A percentile compares a stretch with the other conserved stretches of the same genome.
These are phyloP conservation scores for Aleadryas rufinucha DNA, from an alignment of 2,113 vertebrate species.

Conservation along the genomic window DNA sequence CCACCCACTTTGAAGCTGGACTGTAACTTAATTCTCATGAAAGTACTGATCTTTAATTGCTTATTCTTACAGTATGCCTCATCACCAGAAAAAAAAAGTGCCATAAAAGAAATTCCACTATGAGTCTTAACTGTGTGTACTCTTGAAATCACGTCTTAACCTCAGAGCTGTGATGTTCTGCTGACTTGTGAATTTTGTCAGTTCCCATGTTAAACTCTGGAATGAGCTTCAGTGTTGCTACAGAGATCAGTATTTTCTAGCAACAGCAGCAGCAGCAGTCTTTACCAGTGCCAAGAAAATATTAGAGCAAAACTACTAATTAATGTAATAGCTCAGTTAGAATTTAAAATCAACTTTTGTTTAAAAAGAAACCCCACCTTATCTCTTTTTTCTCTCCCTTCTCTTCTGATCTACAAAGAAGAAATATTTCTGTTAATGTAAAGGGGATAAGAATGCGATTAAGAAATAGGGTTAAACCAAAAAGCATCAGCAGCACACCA, in stretches of 20 bases:
- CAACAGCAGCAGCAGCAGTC: slow-evolving; percentile 5
- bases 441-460: slow-evolving; percentile 29
- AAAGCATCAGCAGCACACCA: slow-evolving; percentile 71
- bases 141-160: slow-evolving; percentile 24
- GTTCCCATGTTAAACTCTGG: slow-evolving; percentile 41
- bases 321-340: slow-evolving; percentile 52
- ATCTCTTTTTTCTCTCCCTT: neutral
- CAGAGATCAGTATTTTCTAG: slow-evolving; percentile 49
- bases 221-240: slow-evolving; percentile 4
- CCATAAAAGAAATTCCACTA: neutral
- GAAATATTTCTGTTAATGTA: slow-evolving; percentile 35
- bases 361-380: neutral
- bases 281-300: slow-evolving; percentile 30
- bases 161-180: slow-evolving; percentile 21
- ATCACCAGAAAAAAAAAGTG: neutral
- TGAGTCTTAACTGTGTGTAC: neutral
- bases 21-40: neutral
- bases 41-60: neutral
- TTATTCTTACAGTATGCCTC: neutral
- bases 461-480: slow-evolving; percentile 69
- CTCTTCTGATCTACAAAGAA: slow-evolving; percentile 31
- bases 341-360: slow-evolving; percentile 59
- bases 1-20: neutral
- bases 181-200: slow-evolving; percentile 60
- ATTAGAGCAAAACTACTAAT: slow-evolving; percentile 63